phyloP scores from a whole-genome alignment of 2,888 invertebrate species.

The Hirtodrosophila trivittata region DNA sequence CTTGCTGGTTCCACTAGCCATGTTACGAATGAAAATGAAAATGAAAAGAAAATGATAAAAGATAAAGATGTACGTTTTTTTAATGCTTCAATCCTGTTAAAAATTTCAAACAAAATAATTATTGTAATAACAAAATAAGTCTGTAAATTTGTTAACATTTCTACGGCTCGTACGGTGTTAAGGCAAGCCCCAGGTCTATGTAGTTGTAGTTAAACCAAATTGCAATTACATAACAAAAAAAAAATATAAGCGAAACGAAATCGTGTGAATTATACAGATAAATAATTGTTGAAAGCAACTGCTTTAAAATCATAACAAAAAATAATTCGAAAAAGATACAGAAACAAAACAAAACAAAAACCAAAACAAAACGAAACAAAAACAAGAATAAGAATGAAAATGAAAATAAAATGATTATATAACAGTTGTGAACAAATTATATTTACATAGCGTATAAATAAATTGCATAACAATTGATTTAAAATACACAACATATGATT shows the following conservation, averaged over 20 bases:
- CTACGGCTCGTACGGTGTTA: constrained; percentile 58
- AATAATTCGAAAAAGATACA: constrained; percentile 26
- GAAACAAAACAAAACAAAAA: constrained; percentile 16
- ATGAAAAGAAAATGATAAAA: background rate
- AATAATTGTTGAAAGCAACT: constrained; percentile 69
- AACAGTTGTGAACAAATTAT: constrained; percentile 79
- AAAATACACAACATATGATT: constrained; percentile 49
- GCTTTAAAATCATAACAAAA: constrained; percentile 73
- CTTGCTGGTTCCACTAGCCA: constrained; percentile 4
- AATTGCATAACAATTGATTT: constrained; percentile 79
- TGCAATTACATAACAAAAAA: constrained; percentile 57
- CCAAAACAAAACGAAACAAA: constrained; percentile 21
- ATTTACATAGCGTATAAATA: constrained; percentile 77
- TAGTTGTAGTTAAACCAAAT: constrained; percentile 70
- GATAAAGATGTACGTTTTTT: constrained; percentile 9
- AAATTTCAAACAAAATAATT: constrained; percentile 54
- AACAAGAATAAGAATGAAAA: constrained; percentile 26
- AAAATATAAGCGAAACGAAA: constrained; percentile 42
- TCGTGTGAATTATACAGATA: constrained; percentile 59
- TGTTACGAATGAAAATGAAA: too few relatives aligned
- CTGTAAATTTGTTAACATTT: constrained; percentile 79
- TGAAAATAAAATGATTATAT: constrained; percentile 62
- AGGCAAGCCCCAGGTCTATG: constrained; percentile 53
- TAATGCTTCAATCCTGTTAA: constrained; percentile 34
- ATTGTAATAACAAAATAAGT: constrained; percentile 69